A percentile compares a stretch with the other conserved stretches of the same genome.
phyloP scores from a whole-genome alignment of 2,113 vertebrate species.

The Eurypyga helias region DNA sequence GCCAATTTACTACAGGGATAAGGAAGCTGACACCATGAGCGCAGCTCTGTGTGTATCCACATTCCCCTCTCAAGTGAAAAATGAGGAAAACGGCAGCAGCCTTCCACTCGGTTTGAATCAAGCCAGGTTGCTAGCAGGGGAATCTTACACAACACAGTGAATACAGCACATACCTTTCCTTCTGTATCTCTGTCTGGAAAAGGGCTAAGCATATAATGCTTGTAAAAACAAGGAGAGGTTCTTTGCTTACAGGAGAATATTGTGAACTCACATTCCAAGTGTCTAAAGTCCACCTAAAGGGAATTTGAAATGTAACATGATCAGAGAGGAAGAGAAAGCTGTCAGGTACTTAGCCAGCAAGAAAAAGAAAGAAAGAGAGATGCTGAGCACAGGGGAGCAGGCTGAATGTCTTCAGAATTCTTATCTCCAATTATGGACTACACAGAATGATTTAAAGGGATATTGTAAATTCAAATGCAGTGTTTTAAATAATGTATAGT shows the following conservation, averaged over 20 bases:
- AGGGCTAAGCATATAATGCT: background rate
- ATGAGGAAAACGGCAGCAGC: conserved; percentile 4
- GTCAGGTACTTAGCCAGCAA: background rate
- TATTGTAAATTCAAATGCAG: conserved; percentile 33
- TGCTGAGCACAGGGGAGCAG: background rate
- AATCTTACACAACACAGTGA: background rate
- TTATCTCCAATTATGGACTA: background rate
- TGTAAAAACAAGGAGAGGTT: background rate
- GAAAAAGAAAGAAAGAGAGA: background rate
- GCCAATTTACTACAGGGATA: conserved; percentile 56
- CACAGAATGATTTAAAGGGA: conserved; percentile 11
- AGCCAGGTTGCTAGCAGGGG: background rate
- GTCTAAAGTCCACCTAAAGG: background rate
- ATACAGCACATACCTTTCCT: background rate
- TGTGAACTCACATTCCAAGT: background rate
- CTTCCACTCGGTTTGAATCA: background rate
- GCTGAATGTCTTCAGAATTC: background rate
- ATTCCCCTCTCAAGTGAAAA: conserved; percentile 5
- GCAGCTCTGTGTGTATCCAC: background rate
- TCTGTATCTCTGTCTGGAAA: background rate
- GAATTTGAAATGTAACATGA: background rate
- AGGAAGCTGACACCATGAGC: background rate
- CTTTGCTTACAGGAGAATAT: background rate
- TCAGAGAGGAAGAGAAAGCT: background rate
- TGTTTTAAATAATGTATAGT: conserved; percentile 29